Evolutionary conservation across 1,140 invertebrate genomes (phyloP), one percentile per base, ranked within the genome.

Genomic region (Hyles euphorbiae): DNA sequence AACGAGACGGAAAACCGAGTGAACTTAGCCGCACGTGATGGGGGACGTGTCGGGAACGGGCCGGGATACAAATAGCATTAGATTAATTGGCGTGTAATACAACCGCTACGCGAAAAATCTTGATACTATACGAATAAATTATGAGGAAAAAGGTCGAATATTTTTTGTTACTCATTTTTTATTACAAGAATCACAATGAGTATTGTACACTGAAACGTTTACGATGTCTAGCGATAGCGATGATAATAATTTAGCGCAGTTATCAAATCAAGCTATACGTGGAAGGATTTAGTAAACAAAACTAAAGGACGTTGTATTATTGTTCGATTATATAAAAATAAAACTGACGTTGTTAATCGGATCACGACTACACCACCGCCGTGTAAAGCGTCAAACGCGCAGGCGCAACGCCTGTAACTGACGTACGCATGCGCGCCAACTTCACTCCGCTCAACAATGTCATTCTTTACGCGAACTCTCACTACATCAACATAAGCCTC

Each of bases 331-430:
- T 64, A 68, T 60, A 65, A 76, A 73, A 74, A 74, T 72, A 78
- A 83, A 84, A 84, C 83, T 78, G 74, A 88, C 86, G 83, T 87
- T 88, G 86, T 86, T 88, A 88, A 88, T 87, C 80, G 86, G 86
- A 88, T 88, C 86, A 83, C 78, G 76, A 86, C 74, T 78, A 81
- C 82, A 79, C 75, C 85, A 88, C 85, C 85, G 85, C 85, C 85
- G 85, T 86, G 70, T 87, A 87, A 76, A 78, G 75, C 83, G 83
- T 85, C 80, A 82, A 77, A 79, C 85, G 85, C 85, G 85, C 85
- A 84, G 65, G 82, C 85, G 85, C 85, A 80, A 76, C 77, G 78
- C 85, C 76, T 76, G 75, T 78, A 76, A 88, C 83, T 88, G 85
- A 82, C 78, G 76, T 81, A 78, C 75, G 78, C 82, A 76, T 79